phyloP scores from a whole-genome alignment of 92 coral and sea anemone genomes.

The Anthopleura xanthogrammica region DNA sequence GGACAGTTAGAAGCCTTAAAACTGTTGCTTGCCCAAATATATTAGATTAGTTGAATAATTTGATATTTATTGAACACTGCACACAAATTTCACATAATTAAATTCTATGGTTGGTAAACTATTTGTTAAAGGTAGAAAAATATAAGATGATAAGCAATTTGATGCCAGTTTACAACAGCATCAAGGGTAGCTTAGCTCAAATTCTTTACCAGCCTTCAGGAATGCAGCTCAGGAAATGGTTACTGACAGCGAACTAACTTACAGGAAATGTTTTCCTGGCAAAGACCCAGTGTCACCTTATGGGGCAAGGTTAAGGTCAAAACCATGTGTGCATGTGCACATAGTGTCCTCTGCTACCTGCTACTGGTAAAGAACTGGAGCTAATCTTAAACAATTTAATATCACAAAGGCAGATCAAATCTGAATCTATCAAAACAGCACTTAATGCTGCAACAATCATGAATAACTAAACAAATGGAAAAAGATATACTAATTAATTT shows the following conservation, averaged over 20 bases:
- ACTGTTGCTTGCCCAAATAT: constrained; percentile 10
- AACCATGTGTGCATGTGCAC: neutral
- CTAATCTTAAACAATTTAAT: neutral
- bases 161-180: neutral
- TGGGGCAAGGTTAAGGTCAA: neutral
- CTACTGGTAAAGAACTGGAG: neutral
- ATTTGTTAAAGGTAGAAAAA: constrained; percentile 6
- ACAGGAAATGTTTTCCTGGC: constrained; percentile 16
- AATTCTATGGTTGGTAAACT: constrained; percentile 1
- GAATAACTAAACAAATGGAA: constrained; percentile 2
- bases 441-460: neutral
- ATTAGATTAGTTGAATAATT: constrained; percentile 7
- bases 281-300: neutral
- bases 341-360: neutral
- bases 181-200: neutral
- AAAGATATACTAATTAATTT: constrained; percentile 2
- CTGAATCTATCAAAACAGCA: constrained; percentile 1
- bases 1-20: constrained; percentile 3
- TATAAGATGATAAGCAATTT: neutral
- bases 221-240: constrained; percentile 5
- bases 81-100: neutral
- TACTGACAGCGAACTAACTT: constrained; percentile 13
- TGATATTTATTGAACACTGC: constrained; percentile 2
- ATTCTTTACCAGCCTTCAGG: neutral
- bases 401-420: constrained; percentile 6